Percentiles rank a stretch among this genome's conserved stretches.
Evolutionary conservation across 2,113 vertebrate genomes (phyloP).

Genomic region (Cavia porcellus): DNA sequence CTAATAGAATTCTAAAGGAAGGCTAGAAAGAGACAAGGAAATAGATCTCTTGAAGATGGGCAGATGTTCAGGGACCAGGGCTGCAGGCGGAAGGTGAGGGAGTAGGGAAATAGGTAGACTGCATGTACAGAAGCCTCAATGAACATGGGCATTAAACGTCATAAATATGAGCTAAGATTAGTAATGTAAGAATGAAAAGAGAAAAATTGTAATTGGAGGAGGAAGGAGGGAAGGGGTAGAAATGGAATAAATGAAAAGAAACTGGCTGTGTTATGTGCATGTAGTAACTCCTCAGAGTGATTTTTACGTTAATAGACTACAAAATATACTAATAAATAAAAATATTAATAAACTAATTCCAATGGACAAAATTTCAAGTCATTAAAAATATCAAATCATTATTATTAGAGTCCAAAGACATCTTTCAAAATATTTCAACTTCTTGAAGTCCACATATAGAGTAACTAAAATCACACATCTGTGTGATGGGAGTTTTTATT

Average conservation of each 20-base stretch:
- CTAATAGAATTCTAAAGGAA: background rate
- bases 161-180: background rate
- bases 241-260: background rate
- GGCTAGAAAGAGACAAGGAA: background rate
- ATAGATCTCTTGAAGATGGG: background rate
- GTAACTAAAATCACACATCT: background rate
- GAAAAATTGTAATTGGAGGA: background rate
- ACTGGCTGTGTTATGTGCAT: background rate
- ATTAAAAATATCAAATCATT: conserved; percentile 8
- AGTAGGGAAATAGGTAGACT: background rate
- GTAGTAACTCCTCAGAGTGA: background rate
- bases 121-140: no score
- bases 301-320: background rate
- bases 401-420: background rate
- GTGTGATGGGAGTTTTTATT: background rate
- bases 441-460: background rate
- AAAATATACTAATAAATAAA: background rate
- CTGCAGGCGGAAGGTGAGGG: background rate
- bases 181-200: background rate
- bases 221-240: background rate
- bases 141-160: background rate
- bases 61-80: background rate
- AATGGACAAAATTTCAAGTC: background rate
- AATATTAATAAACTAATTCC: background rate
- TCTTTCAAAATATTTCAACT: background rate